Evolutionary conservation across 2,888 invertebrate species (phyloP), one percentile per base, ranked within the genome.

Genomic region (Phyllotreta cruciferae): DNA sequence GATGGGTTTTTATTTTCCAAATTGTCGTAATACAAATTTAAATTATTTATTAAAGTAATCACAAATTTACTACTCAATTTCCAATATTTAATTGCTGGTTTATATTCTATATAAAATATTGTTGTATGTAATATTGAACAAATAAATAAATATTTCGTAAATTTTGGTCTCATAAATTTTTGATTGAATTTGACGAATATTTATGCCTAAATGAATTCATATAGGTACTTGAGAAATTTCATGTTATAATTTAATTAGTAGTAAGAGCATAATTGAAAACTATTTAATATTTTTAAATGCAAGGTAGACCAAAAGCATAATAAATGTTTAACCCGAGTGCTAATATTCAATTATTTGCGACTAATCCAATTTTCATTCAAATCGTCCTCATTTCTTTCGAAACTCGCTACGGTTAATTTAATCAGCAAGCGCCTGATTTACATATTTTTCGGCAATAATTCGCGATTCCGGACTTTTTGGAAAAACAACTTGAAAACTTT

Each of bases 391-490:
- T 53, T 39, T 53, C 13, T 53, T 53, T 53, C 39, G 38, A 39
- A 34, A 53, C 39, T 53, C 24, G 52, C 39, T 14, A 39, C 9
- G 53, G 38, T 39, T 53, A 53, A 53, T 53, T 53, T 53, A 53
- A 39, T 50, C 38, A 14, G 53, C 7, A 53, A 53, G 53, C 14
- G 11, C 8, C 24, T 38, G 24, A 39, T 53, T 53, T 53, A 39
- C 53, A 53, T 53, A 53, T 53, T 53, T 50, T 53, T 53, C 53
- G 24, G 39, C 10, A 38, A 53, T 53, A 53, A 39, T 53, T 53
- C 39, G 39, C 53, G 39, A 53, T 53, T 53, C 39, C 38, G 11
- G 47, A 47, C 47, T 47, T 47, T 47, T 47, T 11, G 47, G 14
- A 24, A 47, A 47, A 13, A 9, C 24, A 47, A 47, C 47, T 14